A percentile compares a stretch with the other conserved stretches of the same genome.
Conservation (phyloP, 2,888 invertebrate genomes). For the Campoletis raptor region DNA sequence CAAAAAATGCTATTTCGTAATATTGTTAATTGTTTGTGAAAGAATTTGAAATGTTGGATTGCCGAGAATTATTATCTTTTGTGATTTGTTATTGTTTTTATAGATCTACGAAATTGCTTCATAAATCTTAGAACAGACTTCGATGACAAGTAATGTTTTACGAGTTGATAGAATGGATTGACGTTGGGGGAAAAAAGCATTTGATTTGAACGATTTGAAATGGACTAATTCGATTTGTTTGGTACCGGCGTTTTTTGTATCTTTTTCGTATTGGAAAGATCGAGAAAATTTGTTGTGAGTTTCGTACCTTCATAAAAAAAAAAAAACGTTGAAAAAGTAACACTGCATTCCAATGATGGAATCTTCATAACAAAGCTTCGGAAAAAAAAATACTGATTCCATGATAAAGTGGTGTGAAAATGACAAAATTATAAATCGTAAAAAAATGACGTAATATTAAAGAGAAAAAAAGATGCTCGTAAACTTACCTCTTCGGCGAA, state of each 20-base stretch:
- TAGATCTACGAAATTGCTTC: background rate
- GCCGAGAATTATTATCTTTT: too few species aligned
- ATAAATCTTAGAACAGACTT: background rate
- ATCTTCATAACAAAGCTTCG: background rate
- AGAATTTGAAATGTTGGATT: background rate
- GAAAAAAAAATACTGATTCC: background rate
- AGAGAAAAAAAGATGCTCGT: background rate
- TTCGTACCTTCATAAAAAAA: too few species aligned
- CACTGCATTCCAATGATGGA: background rate
- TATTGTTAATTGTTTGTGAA: too few species aligned
- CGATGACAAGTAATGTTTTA: background rate
- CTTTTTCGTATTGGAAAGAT: too few species aligned
- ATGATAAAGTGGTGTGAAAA: background rate
- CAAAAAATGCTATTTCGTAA: too few species aligned
- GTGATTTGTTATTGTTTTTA: background rate
- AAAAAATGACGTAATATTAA: slow-evolving; percentile 1
- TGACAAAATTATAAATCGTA: background rate
- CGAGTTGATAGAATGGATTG: too few species aligned
- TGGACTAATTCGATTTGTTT: background rate
- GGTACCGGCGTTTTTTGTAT: background rate
- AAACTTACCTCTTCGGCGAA: slow-evolving; percentile 91
- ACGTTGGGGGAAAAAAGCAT: background rate
- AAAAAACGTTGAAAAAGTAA: background rate
- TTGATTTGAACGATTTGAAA: background rate
- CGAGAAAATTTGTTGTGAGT: too few species aligned